Conservation (phyloP, 2,888 invertebrate species). For the Drosophila niveifrons region DNA sequence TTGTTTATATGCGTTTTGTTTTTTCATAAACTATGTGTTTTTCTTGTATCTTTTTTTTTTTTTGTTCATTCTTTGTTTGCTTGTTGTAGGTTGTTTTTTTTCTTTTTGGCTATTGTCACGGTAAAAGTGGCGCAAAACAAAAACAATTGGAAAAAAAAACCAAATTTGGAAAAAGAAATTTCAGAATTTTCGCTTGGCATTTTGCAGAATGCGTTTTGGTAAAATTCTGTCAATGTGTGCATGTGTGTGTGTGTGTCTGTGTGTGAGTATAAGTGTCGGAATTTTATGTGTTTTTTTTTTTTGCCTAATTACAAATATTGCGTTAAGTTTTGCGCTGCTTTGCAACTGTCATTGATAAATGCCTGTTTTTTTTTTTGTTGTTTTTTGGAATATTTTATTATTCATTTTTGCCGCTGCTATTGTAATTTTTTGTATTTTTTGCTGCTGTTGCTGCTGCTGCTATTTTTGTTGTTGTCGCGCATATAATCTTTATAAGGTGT, state of each 20-base stretch:
- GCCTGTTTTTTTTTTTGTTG: slow-evolving; percentile 37
- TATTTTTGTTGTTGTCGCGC: slow-evolving; percentile 16
- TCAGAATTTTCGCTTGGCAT: slow-evolving; percentile 7
- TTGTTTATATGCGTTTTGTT: slow-evolving; percentile 15
- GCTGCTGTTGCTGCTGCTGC: background rate
- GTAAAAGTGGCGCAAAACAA: slow-evolving; percentile 29
- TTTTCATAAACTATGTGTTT: slow-evolving; percentile 9
- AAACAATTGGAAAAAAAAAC: slow-evolving; percentile 27
- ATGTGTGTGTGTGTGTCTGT: slow-evolving; percentile 9
- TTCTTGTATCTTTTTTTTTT: background rate
- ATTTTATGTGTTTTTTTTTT: slow-evolving; percentile 21
- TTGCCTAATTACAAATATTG: slow-evolving; percentile 46
- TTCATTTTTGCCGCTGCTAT: slow-evolving; percentile 39
- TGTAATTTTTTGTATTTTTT: slow-evolving; percentile 18
- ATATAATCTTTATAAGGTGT: slow-evolving; percentile 36
- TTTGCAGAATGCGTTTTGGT: slow-evolving; percentile 3
- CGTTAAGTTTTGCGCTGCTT: slow-evolving; percentile 58
- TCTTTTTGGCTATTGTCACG: slow-evolving; percentile 41
- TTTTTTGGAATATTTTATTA: slow-evolving; percentile 48
- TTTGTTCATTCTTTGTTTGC: too few species aligned
- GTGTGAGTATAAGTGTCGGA: slow-evolving; percentile 4
- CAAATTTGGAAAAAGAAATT: slow-evolving; percentile 1
- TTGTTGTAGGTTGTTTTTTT: background rate
- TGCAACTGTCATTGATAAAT: slow-evolving; percentile 70
- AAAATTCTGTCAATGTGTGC: background rate